Evolutionary conservation across 2,888 invertebrate genomes (phyloP).

Genomic region (Euphydryas editha): DNA sequence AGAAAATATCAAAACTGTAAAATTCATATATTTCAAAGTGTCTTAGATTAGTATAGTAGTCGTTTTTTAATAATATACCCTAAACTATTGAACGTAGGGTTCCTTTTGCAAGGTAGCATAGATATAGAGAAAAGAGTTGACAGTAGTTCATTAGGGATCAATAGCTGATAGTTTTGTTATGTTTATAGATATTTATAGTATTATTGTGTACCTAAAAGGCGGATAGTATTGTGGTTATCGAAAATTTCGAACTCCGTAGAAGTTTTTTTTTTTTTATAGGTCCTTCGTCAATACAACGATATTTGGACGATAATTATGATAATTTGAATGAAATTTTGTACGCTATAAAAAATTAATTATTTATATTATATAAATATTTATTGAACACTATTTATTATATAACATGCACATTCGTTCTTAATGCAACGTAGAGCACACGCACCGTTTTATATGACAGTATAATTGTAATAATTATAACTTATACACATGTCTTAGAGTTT

Average conservation of each 20-base stretch:
- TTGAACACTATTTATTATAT: constrained; percentile 19
- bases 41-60: constrained; percentile 34
- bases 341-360: neutral
- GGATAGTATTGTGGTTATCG: neutral
- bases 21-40: constrained; percentile 26
- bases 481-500: constrained; percentile 1
- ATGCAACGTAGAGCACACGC: constrained; percentile 21
- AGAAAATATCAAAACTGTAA: constrained; percentile 9
- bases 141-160: constrained; percentile 57
- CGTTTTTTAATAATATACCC: constrained; percentile 17
- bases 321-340: constrained; percentile 5
- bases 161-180: constrained; percentile 49
- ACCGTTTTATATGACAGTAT: constrained; percentile 12
- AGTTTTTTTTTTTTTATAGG: neutral
- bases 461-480: constrained; percentile 4
- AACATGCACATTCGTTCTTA: constrained; percentile 11
- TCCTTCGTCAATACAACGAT: constrained; percentile 8
- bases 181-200: constrained; percentile 55
- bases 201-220: constrained; percentile 8
- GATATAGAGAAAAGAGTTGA: constrained; percentile 23
- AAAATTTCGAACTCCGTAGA: neutral
- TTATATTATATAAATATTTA: constrained; percentile 3
- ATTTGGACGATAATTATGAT: constrained; percentile 6
- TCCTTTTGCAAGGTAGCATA: constrained; percentile 33
- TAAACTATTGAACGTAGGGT: constrained; percentile 19